Evolutionary conservation across 2,888 invertebrate genomes (phyloP), one percentile per base, ranked within the genome.

Genomic region (Chymomyza amoena): DNA sequence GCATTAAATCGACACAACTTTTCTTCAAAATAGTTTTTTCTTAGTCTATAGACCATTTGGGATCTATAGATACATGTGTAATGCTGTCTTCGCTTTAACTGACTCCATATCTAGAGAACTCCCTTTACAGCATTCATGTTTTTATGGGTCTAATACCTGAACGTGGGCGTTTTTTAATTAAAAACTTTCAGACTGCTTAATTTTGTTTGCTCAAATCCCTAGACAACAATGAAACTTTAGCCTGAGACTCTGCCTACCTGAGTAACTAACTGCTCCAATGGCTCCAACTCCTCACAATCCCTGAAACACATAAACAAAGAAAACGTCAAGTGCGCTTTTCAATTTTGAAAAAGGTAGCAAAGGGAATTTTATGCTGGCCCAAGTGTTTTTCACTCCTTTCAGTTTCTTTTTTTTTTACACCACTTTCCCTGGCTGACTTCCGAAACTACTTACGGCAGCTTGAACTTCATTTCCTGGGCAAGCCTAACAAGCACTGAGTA

Each of bases 131-230:
- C 39, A 45, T 45, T 45, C 39, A 13, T 45, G 39, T 45, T 45
- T 45, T 45, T 45, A 45, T 45, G 39, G 39, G 13, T 45, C 39
- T 45, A 45, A 45, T 45, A 45, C 13, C 39, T 45, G 13, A 4
- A 45, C 39, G 39, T 45, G 39, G 39, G 39, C 39, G 13, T 60
- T 32, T 83, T 83, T 83, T 88, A 83, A 88, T 83, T 88, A 88
- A 83, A 83, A 83, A 83, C 89, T 83, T 83, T 82, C 87, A 88
- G 89, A 83, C 83, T 88, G 82, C 89, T 88, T 88, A 88, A 83
- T 83, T 88, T 83, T 87, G 83, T 87, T 83, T 88, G 85, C 80
- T 75, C 85, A 83, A 87, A 87, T 83, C 87, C 87, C 87, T 71
- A 78, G 89, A 88, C 89, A 77, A 88, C 85, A 88, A 83, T 87